Base-by-base conservation (phyloP, 2,888 invertebrate species). In the Acleris literana region DNA sequence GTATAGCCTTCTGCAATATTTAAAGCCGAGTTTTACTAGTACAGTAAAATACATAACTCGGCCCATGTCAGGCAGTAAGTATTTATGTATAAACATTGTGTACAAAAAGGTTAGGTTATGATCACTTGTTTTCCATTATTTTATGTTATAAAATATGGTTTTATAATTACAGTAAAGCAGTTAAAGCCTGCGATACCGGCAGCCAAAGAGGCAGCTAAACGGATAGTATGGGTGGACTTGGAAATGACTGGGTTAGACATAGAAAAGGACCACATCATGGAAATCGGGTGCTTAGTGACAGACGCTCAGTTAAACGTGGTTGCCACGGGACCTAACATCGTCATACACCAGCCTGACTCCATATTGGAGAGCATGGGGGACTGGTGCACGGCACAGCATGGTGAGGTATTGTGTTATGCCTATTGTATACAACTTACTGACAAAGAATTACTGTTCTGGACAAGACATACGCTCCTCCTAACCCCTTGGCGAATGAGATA, bases 221-320 rank as follows among this genome's bases (percentile, higher is more conserved):
- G 85, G 44, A 91, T 97, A 70, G 95, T 96, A 16, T 97, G 97
- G 97, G 89, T 96, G 51, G 96, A 97, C 76, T 83, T 96, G 75
- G 97, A 97, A 95, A 97, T 99, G 98, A 97, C 98, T 9, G 99
- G 99, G 0, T 87, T 99, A 17, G 94, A 98, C 81, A 82, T 96
- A 56, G 92, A 95, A 0, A 94, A 88, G 60, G 96, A 97, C 78
- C 94, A 95, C 70, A 97, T 99, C 62, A 85, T 99, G 77, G 99
- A 99, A 93, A 94, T 98, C 63, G 97, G 98, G 0, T 97, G 97
- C 81, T 81, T 99, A 39, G 93, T 99, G 63, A 99, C 99, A 0
- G 97, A 99, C 81, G 90, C 93, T 13, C 81, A 97, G 61, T 88
- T 98, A 17, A 95, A 97, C 74, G 82, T 97, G 9, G 86, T 97